A percentile compares a stretch with the other conserved stretches of the same genome.
Conservation (phyloP, 1,140 invertebrate genomes). For the Meloidogyne floridensis region DNA sequence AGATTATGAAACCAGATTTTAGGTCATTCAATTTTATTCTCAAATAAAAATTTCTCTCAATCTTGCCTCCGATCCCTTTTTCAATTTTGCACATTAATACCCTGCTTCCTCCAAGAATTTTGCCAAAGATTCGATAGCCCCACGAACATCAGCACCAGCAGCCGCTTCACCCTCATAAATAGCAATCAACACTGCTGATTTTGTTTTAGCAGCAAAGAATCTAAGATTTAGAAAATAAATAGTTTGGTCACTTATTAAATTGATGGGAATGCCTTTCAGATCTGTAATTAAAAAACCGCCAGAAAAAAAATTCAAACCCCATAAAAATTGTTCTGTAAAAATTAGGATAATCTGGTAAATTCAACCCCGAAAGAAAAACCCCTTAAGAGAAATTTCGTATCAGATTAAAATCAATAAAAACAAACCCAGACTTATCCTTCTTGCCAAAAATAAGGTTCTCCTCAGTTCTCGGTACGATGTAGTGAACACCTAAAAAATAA, state of each 20-base stretch:
- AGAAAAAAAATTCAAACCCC: too few relatives aligned
- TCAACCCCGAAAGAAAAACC: too few relatives aligned
- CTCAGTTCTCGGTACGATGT: constrained; percentile 63
- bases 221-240: background rate
- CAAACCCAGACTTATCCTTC: constrained; percentile 63
- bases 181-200: constrained; percentile 57
- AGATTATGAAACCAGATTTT: too few relatives aligned
- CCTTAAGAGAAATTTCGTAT: background rate
- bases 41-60: too few relatives aligned
- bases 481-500: constrained; percentile 47
- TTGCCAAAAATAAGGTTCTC: constrained; percentile 66
- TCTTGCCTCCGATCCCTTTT: too few relatives aligned
- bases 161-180: constrained; percentile 63
- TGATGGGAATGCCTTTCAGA: too few relatives aligned
- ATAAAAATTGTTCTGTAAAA: too few relatives aligned
- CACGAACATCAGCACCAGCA: constrained; percentile 53
- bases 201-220: constrained; percentile 61
- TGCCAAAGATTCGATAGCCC: constrained; percentile 59
- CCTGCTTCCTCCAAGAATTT: constrained; percentile 50
- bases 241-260: too few relatives aligned
- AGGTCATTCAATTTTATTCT: too few relatives aligned
- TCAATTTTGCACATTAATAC: constrained; percentile 43
- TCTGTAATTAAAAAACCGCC: too few relatives aligned
- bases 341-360: too few relatives aligned
- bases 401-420: constrained; percentile 2